Evolutionary conservation across 1,140 invertebrate genomes (phyloP), one percentile per base, ranked within the genome.

Genomic region (Hypothenemus hampei): DNA sequence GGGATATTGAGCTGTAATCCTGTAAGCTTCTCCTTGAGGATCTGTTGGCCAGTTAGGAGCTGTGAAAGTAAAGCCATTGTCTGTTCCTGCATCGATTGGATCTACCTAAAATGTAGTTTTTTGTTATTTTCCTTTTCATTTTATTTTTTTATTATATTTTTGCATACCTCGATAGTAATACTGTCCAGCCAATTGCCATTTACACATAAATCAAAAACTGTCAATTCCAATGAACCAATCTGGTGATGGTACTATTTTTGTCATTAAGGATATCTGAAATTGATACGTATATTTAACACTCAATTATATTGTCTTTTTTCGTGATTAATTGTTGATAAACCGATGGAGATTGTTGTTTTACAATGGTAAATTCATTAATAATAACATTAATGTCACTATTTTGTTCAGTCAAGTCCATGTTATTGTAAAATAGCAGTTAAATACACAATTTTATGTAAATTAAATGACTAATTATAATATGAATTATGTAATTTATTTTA

Each of bases 151-250:
- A 6, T 37, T 16, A 7, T 37, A 6, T 16, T 3, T 37, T 16
- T 23, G 46, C 69, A 72, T 77, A 89, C 86, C 78, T 97, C 91
- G 43, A 98, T 86, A 20, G 87, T 91, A 43, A 94, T 85, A 37
- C 86, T 87, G 68, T 96, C 91, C 29, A 93, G 77, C 94, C 96
- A 98, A 58, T 91, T 93, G 53, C 92, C 94, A 67, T 97, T 89
- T 8, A 89, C 83, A 72, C 96, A 98, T 2, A 99, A 80, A 69
- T 84, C 76, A 64, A 96, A n/a, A 86, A 51, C 86, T 88, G 71
- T 93, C 91, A n/a, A 98, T 81, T 36, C 96, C 96, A 33, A 98
- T 84, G 73, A 96, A 97, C 96, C 96, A 99, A 77, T 99, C 95
- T 0, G 96, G 96, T 23, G 92, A 97, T 11, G 96, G 96, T 56